Evolutionary conservation across 1,140 invertebrate genomes (phyloP), one percentile per base, ranked within the genome.

Genomic region (Bombus breviceps): DNA sequence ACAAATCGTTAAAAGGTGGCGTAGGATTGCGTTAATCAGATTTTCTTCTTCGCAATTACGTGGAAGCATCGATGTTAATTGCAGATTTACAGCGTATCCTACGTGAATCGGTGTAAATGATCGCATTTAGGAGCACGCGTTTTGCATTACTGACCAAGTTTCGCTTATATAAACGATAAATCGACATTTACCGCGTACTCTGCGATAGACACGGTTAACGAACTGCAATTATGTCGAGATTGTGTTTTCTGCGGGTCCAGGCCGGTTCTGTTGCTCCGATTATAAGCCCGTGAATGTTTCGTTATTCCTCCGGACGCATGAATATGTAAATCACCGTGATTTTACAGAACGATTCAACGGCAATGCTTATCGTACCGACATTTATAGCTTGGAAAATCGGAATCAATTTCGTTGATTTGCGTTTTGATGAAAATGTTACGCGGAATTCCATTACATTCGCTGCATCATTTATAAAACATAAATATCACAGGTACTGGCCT

Each of bases 161-260:
- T 62, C 10, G 41, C 28, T 25, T 13, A 28, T 53, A 28, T 53
- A 25, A 37, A 43, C 32, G 62, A 77, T 15, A 84, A 79, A 79
- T 78, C 53, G 66, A n/a, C n/a, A 32, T 59, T 71, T 41, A 62
- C 66, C 15, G 39, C 62, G 12, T 6, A 72, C 66, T 47, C 34
- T 32, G 12, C 75, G 66, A 39, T 71, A 43, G 43, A 34, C 53
- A 43, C 68, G 53, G 76, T 73, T 85, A 85, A 72, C 83, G 53
- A 80, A 79, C 68, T 39, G 68, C 83, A 80, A 85, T 85, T 84
- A 84, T 39, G 39, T 28, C 4, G 66, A 57, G 39, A 79, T 84
- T 84, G 83, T 79, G 28, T 32, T 62, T 84, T 47, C 47, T 12
- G 13, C 43, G 12, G 10, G 74, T 34, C 28, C 39, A 41, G 25